Base-by-base conservation (phyloP, 2,797 vertebrate species). In the Phoeniculus purpureus region DNA sequence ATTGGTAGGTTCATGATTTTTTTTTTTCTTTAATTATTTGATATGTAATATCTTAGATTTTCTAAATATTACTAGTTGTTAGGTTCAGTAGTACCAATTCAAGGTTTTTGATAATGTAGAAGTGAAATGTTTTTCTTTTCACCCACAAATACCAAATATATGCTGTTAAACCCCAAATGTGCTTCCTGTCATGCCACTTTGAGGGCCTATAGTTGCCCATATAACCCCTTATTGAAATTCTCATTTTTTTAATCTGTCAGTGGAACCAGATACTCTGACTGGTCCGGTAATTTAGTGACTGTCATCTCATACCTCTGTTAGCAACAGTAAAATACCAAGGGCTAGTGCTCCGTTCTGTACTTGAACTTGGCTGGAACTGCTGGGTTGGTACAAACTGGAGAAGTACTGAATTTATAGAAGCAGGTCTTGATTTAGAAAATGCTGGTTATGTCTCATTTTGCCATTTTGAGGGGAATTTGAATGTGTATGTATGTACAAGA, bases 271-370 rank as follows among this genome's bases (percentile, higher is more conserved):
- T 60, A 21, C 29, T 47, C n/a, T 73, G 43, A 12, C n/a, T 65
- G 27, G 31, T 52, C 61, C 85, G 76, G 27, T 66, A 10, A 37
- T 95, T 78, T 55, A 52, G 52, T 75, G 56, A 58, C 58, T 81
- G 47, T 52, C 10, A 10, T 56, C 67, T 73, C 15, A 4, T 64
- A 48, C 5, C 3, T 87, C 60, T 73, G 6, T n/a, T 37, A 86
- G 29, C 14, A 40, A 20, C 10, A 70, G 37, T 60, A 79, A 91
- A 90, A 86, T 43, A 71, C 17, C 8, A 48, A 75, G 25, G 37
- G 23, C 11, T 88, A n/a, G 40, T 91, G 20, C 14, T 82, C 7
- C 48, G 0, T 81, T 87, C 52, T 40, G 17, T 52, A 11, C 29
- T 48, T 76, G 27, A 81, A 68, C 19, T 45, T 40, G 20, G n/a